Percentiles rank a stretch among this genome's conserved stretches.
phyloP scores from a whole-genome alignment of 2,113 vertebrate genomes.

The Dunckerocampus dactyliophorus region DNA sequence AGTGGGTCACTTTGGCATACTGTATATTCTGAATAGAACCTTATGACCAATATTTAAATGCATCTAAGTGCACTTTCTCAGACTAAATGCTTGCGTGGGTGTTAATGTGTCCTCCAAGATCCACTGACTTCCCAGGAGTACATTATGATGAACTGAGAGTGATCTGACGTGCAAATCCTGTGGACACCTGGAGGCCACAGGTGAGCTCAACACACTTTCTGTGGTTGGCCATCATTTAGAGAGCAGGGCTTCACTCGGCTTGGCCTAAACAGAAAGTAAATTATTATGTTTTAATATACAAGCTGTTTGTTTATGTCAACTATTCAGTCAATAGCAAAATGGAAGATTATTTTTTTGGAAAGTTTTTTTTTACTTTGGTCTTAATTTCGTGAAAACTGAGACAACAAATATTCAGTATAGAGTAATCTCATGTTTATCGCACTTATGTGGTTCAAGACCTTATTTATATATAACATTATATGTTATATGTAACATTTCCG shows the following conservation, averaged over 20 bases:
- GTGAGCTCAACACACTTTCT: constrained; percentile 25
- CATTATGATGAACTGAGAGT: constrained; percentile 34
- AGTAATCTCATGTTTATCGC: neutral
- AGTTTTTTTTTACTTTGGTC: neutral
- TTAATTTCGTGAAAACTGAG: neutral
- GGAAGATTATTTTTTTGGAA: too few species aligned
- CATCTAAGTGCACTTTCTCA: neutral
- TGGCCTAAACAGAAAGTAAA: neutral
- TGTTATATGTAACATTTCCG: too few species aligned
- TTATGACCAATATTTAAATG: neutral
- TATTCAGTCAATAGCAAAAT: constrained; percentile 3
- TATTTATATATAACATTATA: too few species aligned
- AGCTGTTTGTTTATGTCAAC: constrained; percentile 10
- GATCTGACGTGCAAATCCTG: constrained; percentile 31
- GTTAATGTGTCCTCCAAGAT: constrained; percentile 40
- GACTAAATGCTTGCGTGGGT: neutral
- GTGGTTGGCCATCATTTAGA: constrained; percentile 16
- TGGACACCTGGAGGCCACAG: constrained; percentile 47
- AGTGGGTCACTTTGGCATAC: neutral
- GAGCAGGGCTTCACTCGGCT: constrained; percentile 10
- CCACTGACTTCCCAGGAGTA: constrained; percentile 64
- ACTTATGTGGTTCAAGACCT: too few species aligned
- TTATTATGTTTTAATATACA: neutral
- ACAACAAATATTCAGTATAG: too few species aligned
- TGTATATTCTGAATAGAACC: neutral